Evolutionary conservation across 2,888 invertebrate species (phyloP), one percentile per base, ranked within the genome.

Genomic region (Cephonodes hylas): DNA sequence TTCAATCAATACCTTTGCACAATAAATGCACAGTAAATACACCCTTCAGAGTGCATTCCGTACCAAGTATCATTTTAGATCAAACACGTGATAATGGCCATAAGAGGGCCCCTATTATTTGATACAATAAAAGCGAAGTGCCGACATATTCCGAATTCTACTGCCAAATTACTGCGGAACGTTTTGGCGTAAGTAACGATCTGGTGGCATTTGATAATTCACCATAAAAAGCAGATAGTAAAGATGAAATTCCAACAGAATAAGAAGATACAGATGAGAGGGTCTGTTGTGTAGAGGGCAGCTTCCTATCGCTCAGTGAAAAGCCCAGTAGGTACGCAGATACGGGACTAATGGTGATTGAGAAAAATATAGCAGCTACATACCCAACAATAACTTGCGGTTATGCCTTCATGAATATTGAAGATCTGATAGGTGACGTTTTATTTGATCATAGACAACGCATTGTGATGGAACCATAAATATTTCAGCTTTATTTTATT

Each of bases 101-200:
- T 90, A 90, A 91, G 91, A 91, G 91, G 86, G 86, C 92, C 91
- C 91, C 91, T 91, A 92, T 91, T 91, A 91, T 92, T 92, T 86
- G 90, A 90, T 91, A 92, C 91, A 92, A 92, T 92, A 91, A 92
- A 92, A 92, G 86, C 89, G 89, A 92, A 92, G 91, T 92, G 90
- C 89, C 89, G 89, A 91, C 91, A 91, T 92, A 91, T 91, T 91
- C 88, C 84, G 88, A 86, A 89, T 91, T 89, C 90, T 90, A 87
- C 85, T 87, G 87, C 89, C 73, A 84, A 84, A 82, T 77, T 72
- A 72, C 76, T 75, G 73, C 72, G 70, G 74, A 73, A 70, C 74
- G 74, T 73, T 78, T 69, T 76, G 75, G 81, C 85, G 74, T 72
- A 85, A 80, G 70, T 69, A 72, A 77, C 73, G 27, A 2, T 31